Evolutionary conservation across 1,140 invertebrate genomes (phyloP), one percentile per base, ranked within the genome.

Genomic region (Apocrypta bakeri): DNA sequence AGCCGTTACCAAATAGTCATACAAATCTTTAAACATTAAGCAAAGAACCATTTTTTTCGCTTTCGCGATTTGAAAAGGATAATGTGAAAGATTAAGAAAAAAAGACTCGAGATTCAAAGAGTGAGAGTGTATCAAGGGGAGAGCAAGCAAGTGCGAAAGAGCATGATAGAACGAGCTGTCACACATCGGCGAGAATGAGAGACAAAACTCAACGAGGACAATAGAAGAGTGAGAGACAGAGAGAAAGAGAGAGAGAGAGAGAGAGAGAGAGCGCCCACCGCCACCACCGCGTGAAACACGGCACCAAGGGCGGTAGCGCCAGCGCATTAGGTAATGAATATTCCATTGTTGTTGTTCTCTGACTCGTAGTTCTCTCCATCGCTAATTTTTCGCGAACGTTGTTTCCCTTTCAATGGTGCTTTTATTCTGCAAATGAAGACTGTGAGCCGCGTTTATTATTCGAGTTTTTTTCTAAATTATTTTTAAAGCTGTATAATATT

Each of bases 251-350:
- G 42, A 12, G 33, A 21, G 42, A 69, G 64, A 48, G 68, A 69
- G 66, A 31, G 63, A 25, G 63, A 42, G 21, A 61, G 29, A 69
- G 12, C 42, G 42, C 42, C 14, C n/a, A n/a, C n/a, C n/a, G n/a
- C 9, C 73, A 37, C 64, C 33, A 21, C 12, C 25, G 64, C 21
- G 48, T 29, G 48, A 48, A 76, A 42, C 48, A 6, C 17, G 11
- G 76, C 33, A 25, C 37, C 64, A 42, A 66, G 68, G 66, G 73
- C 33, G 33, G 33, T 37, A 37, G 33, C 37, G 37, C 29, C 31
- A 31, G 66, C 82, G 69, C 84, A 85, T 85, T 85, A 85, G 84
- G 82, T 85, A 83, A 85, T 85, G 84, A 85, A 76, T 78, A 79
- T 83, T 79, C 61, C 72, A 56, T 73, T 73, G 69, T 64, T 27